Base-by-base conservation (phyloP, 1,140 invertebrate genomes). In the Drosophila chauvacae region DNA sequence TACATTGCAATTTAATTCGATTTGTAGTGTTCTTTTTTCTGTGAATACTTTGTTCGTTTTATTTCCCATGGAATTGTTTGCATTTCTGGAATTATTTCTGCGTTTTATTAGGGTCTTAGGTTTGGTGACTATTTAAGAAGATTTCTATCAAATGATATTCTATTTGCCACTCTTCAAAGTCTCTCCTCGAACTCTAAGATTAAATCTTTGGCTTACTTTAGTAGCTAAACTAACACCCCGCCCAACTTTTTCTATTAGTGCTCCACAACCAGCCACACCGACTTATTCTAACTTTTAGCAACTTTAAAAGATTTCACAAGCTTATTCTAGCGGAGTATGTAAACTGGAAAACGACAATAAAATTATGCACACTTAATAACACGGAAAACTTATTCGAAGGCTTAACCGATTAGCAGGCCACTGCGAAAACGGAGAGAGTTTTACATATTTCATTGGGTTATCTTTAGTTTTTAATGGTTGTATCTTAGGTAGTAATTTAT, bases 41-140 rank as follows among this genome's bases (percentile, higher is more conserved):
- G 33, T 55, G 51, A 65, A 64, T 71, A 70, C 42, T 62, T 69
- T 39, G 42, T 18, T 59, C 35, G 83, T 73, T 90, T 90, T 90
- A 90, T 85, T 90, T 90, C 85, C 85, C 70, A 61, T 81, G 81
- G 85, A 90, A 90, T 70, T 65, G 48, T 72, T 74, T 83, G 53
- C 69, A 20, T 51, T 35, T 37, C 14, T 70, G 76, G 51, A 65
- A 68, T 70, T 44, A n/a, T 66, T 58, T 56, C 20, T 39, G 48
- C 55, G 2, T 63, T 59, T 20, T 59, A 59, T 20, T 42, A 18
- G 51, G 51, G 41, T 11, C 50, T 59, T 42, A 30, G 7, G 45
- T 16, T 42, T 30, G 26, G 1, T 35, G 16, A 18, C 48, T 23
- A 35, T 47, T 16, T 53, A 47, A 35, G 39, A 30, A 14, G 30